These are phyloP conservation scores for Furnarius figulus DNA, from an alignment of 2,113 vertebrate species.

Conservation along the genomic window DNA sequence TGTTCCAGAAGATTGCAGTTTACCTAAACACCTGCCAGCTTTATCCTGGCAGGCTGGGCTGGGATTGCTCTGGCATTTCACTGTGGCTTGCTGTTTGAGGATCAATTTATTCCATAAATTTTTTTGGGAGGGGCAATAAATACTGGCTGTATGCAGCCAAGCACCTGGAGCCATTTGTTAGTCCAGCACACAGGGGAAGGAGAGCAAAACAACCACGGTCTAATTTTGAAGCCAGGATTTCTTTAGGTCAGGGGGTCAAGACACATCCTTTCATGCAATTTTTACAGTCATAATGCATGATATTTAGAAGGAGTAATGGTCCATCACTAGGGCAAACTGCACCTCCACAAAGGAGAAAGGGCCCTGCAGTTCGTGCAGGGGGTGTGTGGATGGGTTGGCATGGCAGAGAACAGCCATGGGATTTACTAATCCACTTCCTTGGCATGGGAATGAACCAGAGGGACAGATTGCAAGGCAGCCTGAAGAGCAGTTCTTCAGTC, in stretches of 20 bases:
- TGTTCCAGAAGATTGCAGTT: neutral
- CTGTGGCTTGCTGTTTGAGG: neutral
- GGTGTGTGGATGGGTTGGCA: fast-evolving
- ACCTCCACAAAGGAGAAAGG: neutral
- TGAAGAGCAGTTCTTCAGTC: neutral
- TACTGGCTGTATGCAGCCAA: neutral
- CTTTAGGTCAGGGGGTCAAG: neutral
- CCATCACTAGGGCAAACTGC: neutral
- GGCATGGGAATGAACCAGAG: neutral
- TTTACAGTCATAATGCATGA: fast-evolving
- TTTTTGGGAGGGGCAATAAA: neutral
- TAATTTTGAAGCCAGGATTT: neutral
- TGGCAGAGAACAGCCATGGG: neutral
- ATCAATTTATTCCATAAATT: neutral
- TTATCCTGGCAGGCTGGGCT: neutral
- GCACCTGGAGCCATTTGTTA: slow-evolving; percentile 34
- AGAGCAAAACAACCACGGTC: neutral
- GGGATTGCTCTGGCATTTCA: neutral
- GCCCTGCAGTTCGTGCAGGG: neutral
- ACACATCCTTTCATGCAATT: neutral
- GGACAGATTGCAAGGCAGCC: neutral
- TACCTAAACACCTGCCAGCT: neutral
- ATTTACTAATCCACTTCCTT: neutral
- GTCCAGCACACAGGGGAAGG: neutral
- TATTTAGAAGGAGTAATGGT: neutral